Percentiles rank a stretch among this genome's conserved stretches.
phyloP scores from a whole-genome alignment of 1,140 invertebrate species.

The Harlomillsia oculata region DNA sequence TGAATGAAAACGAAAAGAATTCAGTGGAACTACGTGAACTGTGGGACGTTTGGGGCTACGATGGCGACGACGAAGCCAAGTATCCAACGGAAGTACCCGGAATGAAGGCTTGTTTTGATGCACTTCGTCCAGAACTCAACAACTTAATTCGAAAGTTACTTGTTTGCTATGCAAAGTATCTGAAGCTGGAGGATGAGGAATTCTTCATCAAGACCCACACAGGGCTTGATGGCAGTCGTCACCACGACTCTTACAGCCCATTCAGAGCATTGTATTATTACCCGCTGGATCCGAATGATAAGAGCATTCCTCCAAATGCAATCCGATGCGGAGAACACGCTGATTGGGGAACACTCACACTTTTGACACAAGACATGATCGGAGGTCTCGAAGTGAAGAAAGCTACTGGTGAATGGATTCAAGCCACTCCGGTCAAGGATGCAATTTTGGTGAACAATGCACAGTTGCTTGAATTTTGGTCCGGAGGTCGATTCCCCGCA shows the following conservation, averaged over 20 bases:
- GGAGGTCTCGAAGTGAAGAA: constrained; percentile 4
- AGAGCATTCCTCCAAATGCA: constrained; percentile 1
- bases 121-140: background rate
- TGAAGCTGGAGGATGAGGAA: constrained; percentile 11
- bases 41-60: background rate
- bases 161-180: constrained; percentile 1
- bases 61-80: background rate
- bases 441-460: constrained; percentile 9
- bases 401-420: constrained; percentile 4
- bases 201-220: background rate
- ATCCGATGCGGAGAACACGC: constrained; percentile 12
- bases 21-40: constrained; percentile 8
- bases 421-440: constrained; percentile 8
- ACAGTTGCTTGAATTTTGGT: constrained; percentile 4
- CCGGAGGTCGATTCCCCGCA: background rate
- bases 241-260: background rate
- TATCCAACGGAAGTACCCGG: constrained; percentile 19
- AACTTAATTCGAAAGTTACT: constrained; percentile 14
- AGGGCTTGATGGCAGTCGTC: background rate
- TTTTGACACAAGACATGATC: constrained; percentile 2
- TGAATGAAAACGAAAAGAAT: constrained; percentile 8
- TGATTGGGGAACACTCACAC: constrained; percentile 6
- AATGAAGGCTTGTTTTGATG: constrained; percentile 18
- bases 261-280: constrained; percentile 2
- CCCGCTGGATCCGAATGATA: background rate